Percentiles rank a stretch among this genome's conserved stretches.
Evolutionary conservation across 2,113 vertebrate genomes (phyloP).

Genomic region (Pluvianellus socialis): DNA sequence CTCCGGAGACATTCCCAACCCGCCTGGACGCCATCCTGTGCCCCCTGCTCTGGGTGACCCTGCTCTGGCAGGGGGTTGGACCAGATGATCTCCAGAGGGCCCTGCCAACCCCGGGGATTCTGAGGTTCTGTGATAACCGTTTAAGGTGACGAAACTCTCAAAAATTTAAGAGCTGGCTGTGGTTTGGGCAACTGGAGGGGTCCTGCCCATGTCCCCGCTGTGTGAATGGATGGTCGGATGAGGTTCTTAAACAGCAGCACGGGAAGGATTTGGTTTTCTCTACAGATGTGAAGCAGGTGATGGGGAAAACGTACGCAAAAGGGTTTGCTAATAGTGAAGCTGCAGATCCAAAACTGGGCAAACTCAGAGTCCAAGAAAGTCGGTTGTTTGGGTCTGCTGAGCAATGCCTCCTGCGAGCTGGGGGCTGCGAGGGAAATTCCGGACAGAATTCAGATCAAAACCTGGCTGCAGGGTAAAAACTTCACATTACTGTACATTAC

Average conservation of each 20-base stretch:
- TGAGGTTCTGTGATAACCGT: not conserved
- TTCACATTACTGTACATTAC: rapidly evolving
- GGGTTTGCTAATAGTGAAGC: not conserved
- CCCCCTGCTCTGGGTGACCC: too few species aligned
- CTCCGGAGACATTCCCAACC: too few species aligned
- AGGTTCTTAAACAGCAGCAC: not conserved
- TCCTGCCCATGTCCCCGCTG: not conserved
- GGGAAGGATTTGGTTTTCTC: not conserved
- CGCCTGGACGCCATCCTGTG: too few species aligned
- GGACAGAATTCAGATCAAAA: not conserved
- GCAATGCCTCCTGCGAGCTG: not conserved
- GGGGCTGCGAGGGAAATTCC: not conserved
- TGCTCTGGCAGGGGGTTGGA: too few species aligned
- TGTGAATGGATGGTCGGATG: rapidly evolving
- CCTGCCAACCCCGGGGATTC: too few species aligned
- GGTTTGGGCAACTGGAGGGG: not conserved
- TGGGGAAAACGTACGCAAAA: not conserved
- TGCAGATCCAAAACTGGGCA: not conserved
- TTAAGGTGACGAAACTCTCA: not conserved
- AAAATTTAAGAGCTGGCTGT: not conserved
- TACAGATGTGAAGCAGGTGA: not conserved
- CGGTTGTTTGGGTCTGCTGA: not conserved
- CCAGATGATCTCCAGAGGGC: too few species aligned
- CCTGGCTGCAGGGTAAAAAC: rapidly evolving
- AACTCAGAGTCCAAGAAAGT: rapidly evolving